phyloP scores from a whole-genome alignment of 1,140 invertebrate species.

The Drosophila malerkotliana region DNA sequence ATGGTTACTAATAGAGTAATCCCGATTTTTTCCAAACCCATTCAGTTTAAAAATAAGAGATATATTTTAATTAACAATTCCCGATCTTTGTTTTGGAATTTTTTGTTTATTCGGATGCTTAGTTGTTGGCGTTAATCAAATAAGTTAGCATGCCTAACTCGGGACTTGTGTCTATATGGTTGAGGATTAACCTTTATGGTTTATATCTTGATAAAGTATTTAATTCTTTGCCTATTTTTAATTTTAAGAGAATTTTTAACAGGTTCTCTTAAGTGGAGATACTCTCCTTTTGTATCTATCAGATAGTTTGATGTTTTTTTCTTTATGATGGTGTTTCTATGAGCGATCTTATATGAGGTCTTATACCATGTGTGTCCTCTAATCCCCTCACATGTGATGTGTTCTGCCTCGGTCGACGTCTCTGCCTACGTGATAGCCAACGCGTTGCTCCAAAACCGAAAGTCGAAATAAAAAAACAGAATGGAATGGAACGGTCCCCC shows the following conservation, averaged over 20 bases:
- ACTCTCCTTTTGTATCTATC: not conserved
- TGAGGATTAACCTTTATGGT: not conserved
- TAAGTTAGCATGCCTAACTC: slow-evolving; percentile 10
- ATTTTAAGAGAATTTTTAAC: not conserved
- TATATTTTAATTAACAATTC: slow-evolving; percentile 15
- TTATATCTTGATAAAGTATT: not conserved
- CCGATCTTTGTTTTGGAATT: not conserved
- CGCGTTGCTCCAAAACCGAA: slow-evolving; percentile 56
- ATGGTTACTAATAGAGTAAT: slow-evolving; percentile 15
- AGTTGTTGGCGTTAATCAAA: slow-evolving; percentile 4
- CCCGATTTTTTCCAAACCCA: not conserved
- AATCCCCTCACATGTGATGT: slow-evolving; percentile 35
- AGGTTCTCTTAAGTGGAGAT: not conserved
- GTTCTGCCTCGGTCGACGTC: slow-evolving; percentile 18
- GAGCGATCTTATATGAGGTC: not conserved
- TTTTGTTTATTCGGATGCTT: slow-evolving; percentile 8
- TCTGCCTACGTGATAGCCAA: slow-evolving; percentile 65
- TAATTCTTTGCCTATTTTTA: not conserved
- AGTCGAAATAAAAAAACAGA: slow-evolving; percentile 14
- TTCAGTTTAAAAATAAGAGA: slow-evolving; percentile 5
- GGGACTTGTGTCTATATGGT: slow-evolving; percentile 8
- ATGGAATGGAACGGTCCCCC: slow-evolving; percentile 5
- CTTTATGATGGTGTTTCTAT: not conserved
- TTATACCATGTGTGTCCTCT: slow-evolving; percentile 1
- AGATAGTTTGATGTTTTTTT: not conserved